Evolutionary conservation across 2,113 vertebrate species (phyloP).

Genomic region (Dicerorhinus sumatrensis): DNA sequence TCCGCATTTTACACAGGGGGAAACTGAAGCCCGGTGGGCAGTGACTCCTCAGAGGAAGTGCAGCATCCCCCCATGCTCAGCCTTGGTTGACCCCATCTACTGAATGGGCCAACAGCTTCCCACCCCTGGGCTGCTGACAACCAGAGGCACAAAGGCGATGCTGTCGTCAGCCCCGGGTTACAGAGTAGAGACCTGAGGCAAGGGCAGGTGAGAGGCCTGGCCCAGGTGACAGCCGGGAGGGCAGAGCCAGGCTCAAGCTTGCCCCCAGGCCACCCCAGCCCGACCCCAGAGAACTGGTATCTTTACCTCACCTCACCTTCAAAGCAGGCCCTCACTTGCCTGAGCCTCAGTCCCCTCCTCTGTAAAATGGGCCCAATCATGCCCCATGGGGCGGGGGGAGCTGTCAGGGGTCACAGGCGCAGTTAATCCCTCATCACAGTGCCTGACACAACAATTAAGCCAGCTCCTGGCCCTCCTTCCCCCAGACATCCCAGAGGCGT

Average conservation of each 20-base stretch:
- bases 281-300: background rate
- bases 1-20: background rate
- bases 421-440: background rate
- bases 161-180: fast-evolving
- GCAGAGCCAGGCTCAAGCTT: background rate
- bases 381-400: background rate
- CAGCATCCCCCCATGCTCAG: background rate
- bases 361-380: background rate
- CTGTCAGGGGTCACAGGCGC: background rate
- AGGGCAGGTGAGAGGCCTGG: background rate
- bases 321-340: background rate
- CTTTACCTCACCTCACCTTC: background rate
- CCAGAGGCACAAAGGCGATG: background rate
- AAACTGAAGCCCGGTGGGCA: background rate
- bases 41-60: background rate
- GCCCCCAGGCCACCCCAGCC: background rate
- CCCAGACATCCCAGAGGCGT: constrained; percentile 92
- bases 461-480: background rate
- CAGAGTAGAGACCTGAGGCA: background rate
- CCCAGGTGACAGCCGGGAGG: background rate
- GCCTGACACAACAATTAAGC: background rate
- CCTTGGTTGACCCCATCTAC: background rate
- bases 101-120: background rate
- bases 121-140: background rate
- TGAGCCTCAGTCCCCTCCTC: background rate